Base-by-base conservation (phyloP, 2,113 vertebrate species). In the Atlantisia rogersi region DNA sequence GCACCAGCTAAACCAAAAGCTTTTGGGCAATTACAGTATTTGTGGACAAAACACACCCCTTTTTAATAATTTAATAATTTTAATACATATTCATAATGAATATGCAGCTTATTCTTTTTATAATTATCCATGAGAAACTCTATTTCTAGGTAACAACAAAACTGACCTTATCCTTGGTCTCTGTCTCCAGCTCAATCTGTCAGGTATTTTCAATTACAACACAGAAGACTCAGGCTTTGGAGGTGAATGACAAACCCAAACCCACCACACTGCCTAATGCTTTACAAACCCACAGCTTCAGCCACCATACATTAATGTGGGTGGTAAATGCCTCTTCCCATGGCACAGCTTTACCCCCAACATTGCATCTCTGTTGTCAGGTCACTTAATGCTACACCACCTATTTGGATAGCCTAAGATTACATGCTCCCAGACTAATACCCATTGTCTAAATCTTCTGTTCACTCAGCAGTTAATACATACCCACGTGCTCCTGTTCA, bases 191-290 rank as follows among this genome's bases (percentile, higher is more conserved):
- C 10, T 84, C 12, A 59, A 15, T 3, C 24, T 52, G 6, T 24
- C 40, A 68, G 67, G 60, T 28, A 28, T 73, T 78, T 88, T 35
- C 25, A 32, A 35, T 31, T 8, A 48, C 25, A 42, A 58, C 26
- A 56, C 1, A 2, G 60, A 52, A 75, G 14, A 25, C 14, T 48
- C 6, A 2, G 7, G 44, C 7, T 64, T 81, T 37, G 37, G 55
- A 58, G 26, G 37, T 26, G 35, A 74, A n/a, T 1, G 0, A 35
- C 37, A 46, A 20, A 52, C 52, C 13, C 42, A 62, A 46, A 39
- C 48, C 24, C 39, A 32, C 12, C 0, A 2, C 11, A 4, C n/a
- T 40, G 20, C 39, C 29, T 40, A 42, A 50, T 5, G 26, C 21
- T 53, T 60, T 32, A 12, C 11, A 59, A 86, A 82, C 12, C 25